Conservation (phyloP, 2,888 invertebrate genomes). For the Antheraea yamamai region DNA sequence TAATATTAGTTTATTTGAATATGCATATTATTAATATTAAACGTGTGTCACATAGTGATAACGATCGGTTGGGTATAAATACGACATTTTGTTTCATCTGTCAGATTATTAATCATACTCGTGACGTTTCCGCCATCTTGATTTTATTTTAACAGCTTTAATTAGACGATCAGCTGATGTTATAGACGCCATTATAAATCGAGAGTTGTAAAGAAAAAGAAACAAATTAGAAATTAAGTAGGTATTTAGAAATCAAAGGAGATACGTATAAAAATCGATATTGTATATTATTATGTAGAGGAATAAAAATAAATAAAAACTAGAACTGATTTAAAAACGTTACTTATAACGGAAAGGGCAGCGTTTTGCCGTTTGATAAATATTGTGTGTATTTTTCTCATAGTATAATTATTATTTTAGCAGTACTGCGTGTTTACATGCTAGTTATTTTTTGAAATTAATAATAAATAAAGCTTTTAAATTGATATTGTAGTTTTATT, state of each 20-base stretch:
- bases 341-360: slow-evolving; percentile 44
- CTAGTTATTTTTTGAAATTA: slow-evolving; percentile 79
- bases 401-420: slow-evolving; percentile 71
- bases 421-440: slow-evolving; percentile 75
- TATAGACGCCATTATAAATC: slow-evolving; percentile 38
- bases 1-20: slow-evolving; percentile 19
- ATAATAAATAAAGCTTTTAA: slow-evolving; percentile 72
- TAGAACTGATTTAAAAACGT: slow-evolving; percentile 65
- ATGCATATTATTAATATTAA: slow-evolving; percentile 25
- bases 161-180: slow-evolving; percentile 27
- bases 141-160: background rate
- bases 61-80: background rate
- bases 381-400: slow-evolving; percentile 71
- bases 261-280: slow-evolving; percentile 56
- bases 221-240: slow-evolving; percentile 69
- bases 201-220: slow-evolving; percentile 42
- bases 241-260: slow-evolving; percentile 56
- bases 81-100: background rate
- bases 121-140: background rate
- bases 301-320: slow-evolving; percentile 44
- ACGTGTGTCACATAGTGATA: slow-evolving; percentile 32
- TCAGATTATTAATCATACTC: background rate
- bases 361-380: slow-evolving; percentile 47
- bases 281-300: slow-evolving; percentile 60
- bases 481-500: slow-evolving; percentile 33